Base-by-base conservation (phyloP, 2,888 invertebrate genomes). In the Archaeoteleia sp. region DNA sequence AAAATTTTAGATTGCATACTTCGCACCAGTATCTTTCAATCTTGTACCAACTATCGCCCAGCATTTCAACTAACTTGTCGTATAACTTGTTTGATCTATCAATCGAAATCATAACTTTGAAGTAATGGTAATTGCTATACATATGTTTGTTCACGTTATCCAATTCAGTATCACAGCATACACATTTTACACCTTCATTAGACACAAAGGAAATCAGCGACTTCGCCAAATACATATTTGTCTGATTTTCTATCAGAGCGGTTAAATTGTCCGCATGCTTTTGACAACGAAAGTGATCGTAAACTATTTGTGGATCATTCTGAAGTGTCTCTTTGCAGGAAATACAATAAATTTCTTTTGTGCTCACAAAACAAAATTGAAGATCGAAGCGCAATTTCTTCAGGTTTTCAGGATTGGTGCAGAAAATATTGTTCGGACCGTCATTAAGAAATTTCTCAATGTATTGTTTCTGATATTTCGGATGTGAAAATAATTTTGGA, bases 1-100 rank as follows among this genome's bases (percentile, higher is more conserved):
- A 20, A 29, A 60, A 74, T 30, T 29, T 65, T 15, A 0, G 3
- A 0, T 23, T 5, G 17, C 78, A 75, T 6, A 63, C 1, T 8
- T 57, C 40, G 45, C 79, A 80, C 58, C 67, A 61, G 43, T 58
- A 80, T 13, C 70, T 58, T n/a, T 77, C 71, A n/a, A 78, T 70
- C 40, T 55, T 72, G 20, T 76, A 80, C 75, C 76, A 80, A 8
- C 53, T 8, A 6, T 68, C 53, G 1, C 43, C 29, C 3, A 65
- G 15, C 10, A 51, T 53, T 1, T 55, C 45, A 0, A 6, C 13
- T 8, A 66, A 39, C 1, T 48, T 58, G 2, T 45, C 48, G 1
- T 9, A 29, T 1, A 68, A 5, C n/a, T 39, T 3, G 14, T 43
- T 17, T 17, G n/a, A 10, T 3, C 6, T 23, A 5, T 30, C 7